Conservation (phyloP, 2,888 invertebrate genomes). For the Mythimna vitellina region DNA sequence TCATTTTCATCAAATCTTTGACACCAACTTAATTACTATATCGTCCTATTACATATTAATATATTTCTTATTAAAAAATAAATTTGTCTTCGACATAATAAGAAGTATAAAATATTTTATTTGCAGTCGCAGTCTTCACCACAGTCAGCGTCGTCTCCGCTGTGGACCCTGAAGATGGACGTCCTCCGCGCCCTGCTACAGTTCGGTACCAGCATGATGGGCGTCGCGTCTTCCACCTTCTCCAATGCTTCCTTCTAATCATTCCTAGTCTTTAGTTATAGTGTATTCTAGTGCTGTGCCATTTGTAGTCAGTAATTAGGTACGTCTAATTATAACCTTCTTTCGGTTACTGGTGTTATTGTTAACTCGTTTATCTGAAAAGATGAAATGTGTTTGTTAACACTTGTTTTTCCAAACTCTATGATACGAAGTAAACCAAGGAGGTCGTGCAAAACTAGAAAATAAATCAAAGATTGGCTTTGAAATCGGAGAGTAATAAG, state of each 20-base stretch:
- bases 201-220: conserved; percentile 79
- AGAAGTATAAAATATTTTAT: neutral
- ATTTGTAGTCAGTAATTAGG: conserved; percentile 44
- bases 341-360: conserved; percentile 77
- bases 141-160: conserved; percentile 67
- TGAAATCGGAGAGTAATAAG: neutral
- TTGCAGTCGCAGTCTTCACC: conserved; percentile 25
- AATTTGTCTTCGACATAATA: too few species aligned
- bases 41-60: too few species aligned
- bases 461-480: neutral
- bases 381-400: conserved; percentile 9
- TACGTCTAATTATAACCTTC: conserved; percentile 61
- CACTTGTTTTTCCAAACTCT: too few species aligned
- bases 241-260: conserved; percentile 58
- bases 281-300: conserved; percentile 60
- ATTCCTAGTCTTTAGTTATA: conserved; percentile 14
- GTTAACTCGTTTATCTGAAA: conserved; percentile 82
- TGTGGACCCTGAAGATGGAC: conserved; percentile 82
- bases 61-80: too few species aligned
- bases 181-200: conserved; percentile 80
- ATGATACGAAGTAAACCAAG: too few species aligned
- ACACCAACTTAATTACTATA: neutral
- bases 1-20: neutral
- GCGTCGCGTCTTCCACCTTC: conserved; percentile 76
- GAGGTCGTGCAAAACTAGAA: neutral